Evolutionary conservation across 2,113 vertebrate species (phyloP).

Genomic region (Corydoras sp.): DNA sequence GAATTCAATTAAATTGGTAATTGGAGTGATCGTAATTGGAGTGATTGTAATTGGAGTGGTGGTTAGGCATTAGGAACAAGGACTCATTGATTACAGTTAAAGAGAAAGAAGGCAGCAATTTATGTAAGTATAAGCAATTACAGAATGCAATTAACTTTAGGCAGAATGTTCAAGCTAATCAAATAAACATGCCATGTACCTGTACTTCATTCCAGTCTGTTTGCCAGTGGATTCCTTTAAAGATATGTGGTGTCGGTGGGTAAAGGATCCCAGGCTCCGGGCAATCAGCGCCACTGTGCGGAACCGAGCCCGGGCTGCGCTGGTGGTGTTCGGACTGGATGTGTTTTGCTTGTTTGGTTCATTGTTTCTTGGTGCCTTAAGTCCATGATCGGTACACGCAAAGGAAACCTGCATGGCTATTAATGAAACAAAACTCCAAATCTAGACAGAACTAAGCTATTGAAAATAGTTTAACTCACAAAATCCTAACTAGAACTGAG

Average conservation of each 20-base stretch:
- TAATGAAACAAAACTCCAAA: conserved; percentile 8
- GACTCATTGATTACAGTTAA: too few relatives aligned
- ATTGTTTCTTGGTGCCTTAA: conserved; percentile 85
- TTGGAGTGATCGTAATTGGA: too few relatives aligned
- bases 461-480: conserved; percentile 4
- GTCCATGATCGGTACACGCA: conserved; percentile 92
- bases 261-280: conserved; percentile 90
- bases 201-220: conserved; percentile 98
- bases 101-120: background rate
- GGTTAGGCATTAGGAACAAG: too few relatives aligned
- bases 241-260: conserved; percentile 92
- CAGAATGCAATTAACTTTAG: background rate
- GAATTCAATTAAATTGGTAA: too few relatives aligned
- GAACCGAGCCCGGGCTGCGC: conserved; percentile 85
- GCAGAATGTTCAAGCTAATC: background rate
- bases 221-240: conserved; percentile 97
- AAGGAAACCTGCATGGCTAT: conserved; percentile 96
- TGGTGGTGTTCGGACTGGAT: conserved; percentile 80
- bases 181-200: conserved; percentile 64
- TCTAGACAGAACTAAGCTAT: conserved; percentile 17
- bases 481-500: conserved; percentile 6
- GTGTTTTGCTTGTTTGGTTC: conserved; percentile 92
- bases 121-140: background rate
- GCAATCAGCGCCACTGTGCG: conserved; percentile 96
- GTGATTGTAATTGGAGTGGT: too few relatives aligned